A percentile compares a stretch with the other conserved stretches of the same genome.
Evolutionary conservation across 2,888 invertebrate species (phyloP).

Genomic region (Hyposoter dolosus): DNA sequence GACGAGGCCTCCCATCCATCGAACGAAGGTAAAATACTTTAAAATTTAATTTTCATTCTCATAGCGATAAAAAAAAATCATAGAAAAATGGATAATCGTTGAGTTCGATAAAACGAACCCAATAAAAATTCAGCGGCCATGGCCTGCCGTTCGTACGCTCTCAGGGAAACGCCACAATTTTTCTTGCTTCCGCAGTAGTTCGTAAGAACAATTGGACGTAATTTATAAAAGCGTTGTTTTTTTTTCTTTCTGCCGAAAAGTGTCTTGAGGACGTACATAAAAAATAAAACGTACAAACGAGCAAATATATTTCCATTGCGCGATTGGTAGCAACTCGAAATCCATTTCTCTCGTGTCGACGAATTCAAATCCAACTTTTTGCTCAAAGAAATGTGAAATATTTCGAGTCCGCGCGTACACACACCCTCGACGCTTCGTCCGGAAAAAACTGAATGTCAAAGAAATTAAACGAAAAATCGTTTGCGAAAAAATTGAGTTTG

Average conservation of each 20-base stretch:
- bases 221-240: no score
- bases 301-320: background rate
- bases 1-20: constrained; percentile 94
- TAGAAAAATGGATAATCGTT: background rate
- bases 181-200: no score
- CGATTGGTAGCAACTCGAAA: background rate
- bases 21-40: constrained; percentile 88
- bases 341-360: background rate
- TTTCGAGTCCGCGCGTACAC: background rate
- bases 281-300: background rate
- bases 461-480: background rate
- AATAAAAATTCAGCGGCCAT: no score
- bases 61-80: background rate
- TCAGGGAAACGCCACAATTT: no score
- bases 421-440: background rate
- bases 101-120: background rate
- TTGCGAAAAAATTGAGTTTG: background rate
- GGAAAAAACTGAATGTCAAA: background rate
- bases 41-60: background rate
- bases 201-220: no score
- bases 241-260: no score
- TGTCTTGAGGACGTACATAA: no score
- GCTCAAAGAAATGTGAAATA: background rate
- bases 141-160: no score
- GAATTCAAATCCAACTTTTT: background rate